Conservation (phyloP, 2,113 vertebrate genomes). For the Lamprotornis superbus region DNA sequence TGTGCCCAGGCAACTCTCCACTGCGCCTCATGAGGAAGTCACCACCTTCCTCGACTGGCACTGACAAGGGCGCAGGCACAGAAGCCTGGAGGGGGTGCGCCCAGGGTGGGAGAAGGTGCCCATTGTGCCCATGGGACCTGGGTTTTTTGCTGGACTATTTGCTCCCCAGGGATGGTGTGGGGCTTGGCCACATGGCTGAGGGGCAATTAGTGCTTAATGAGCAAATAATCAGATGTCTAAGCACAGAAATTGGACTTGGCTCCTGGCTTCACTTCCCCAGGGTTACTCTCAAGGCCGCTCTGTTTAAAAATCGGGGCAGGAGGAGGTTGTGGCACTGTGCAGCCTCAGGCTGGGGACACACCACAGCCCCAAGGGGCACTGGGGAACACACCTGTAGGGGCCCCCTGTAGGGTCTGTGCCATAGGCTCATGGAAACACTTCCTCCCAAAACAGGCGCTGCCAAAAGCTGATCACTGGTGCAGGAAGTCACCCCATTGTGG, state of each 20-base stretch:
- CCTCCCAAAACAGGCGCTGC: not conserved
- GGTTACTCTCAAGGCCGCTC: not conserved
- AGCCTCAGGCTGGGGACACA: not conserved
- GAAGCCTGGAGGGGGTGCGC: accelerated
- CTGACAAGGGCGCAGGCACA: not conserved
- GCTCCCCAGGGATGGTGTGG: accelerated
- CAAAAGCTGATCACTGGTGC: accelerated
- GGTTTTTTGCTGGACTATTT: not conserved
- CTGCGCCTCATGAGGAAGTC: not conserved
- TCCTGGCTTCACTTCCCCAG: accelerated
- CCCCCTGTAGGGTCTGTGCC: not conserved
- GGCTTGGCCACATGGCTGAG: accelerated
- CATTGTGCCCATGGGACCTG: accelerated
- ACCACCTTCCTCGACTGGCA: accelerated
- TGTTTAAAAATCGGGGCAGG: not conserved
- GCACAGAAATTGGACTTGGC: not conserved
- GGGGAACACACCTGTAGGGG: not conserved
- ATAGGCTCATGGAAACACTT: not conserved
- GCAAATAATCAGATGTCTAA: not conserved
- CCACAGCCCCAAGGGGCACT: accelerated
- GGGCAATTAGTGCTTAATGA: not conserved
- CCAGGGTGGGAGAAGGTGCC: accelerated
- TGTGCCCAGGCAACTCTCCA: not conserved
- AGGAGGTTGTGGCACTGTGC: not conserved
- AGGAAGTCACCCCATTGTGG: not conserved